A percentile compares a stretch with the other conserved stretches of the same genome.
These are phyloP conservation scores for Megalops cyprinoides DNA, from an alignment of 2,797 vertebrate species.

Conservation along the genomic window DNA sequence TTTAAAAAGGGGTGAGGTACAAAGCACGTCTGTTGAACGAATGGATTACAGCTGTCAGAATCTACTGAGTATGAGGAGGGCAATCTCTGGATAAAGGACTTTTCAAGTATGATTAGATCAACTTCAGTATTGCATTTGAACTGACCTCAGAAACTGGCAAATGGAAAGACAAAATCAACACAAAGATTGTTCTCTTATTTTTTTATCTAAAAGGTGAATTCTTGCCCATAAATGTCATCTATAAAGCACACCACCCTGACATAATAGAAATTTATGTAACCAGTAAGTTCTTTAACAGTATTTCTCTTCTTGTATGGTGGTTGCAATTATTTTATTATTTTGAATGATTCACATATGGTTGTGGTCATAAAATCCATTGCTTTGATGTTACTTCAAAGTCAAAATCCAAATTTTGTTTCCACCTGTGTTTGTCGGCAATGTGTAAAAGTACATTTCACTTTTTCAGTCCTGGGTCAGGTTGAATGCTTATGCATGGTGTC, in stretches of 20 bases:
- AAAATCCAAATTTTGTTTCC: slow-evolving; percentile 66
- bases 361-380: slow-evolving; percentile 63
- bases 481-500: background rate
- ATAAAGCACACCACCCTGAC: background rate
- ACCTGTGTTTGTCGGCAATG: slow-evolving; percentile 63
- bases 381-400: slow-evolving; percentile 70
- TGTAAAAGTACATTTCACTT: slow-evolving; percentile 9
- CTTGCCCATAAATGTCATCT: background rate
- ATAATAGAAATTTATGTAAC: slow-evolving; percentile 54
- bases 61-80: background rate
- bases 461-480: background rate
- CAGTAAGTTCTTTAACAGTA: slow-evolving; percentile 67
- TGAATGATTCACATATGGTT: slow-evolving; percentile 73
- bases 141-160: slow-evolving; percentile 10
- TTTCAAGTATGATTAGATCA: slow-evolving; percentile 39
- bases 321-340: too few relatives aligned
- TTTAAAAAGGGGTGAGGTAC: background rate
- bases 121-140: slow-evolving; percentile 24
- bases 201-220: slow-evolving; percentile 14
- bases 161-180: slow-evolving; percentile 14
- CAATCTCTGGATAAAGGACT: slow-evolving; percentile 10
- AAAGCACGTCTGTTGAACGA: slow-evolving; percentile 32
- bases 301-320: slow-evolving; percentile 62
- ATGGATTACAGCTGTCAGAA: slow-evolving; percentile 42
- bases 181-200: slow-evolving; percentile 5